Base-by-base conservation (phyloP, 1,140 invertebrate genomes). In the Stenopsyche tienmushanensis region DNA sequence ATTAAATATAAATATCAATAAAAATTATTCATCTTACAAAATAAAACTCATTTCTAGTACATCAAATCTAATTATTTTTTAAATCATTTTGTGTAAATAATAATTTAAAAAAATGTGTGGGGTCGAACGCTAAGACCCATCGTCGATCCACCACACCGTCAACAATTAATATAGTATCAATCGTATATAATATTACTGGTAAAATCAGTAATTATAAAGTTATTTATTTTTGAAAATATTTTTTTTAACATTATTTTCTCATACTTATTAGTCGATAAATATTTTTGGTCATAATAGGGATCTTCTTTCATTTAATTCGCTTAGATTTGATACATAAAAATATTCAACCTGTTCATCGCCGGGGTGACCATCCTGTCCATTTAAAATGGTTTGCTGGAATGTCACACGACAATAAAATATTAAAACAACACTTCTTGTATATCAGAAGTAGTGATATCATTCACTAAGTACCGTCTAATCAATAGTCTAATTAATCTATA, bases 221-320 rank as follows among this genome's bases (percentile, higher is more conserved):
- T 54, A 29, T 13, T 54, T 42, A 42, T 54, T 17, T 54, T 52
- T 52, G 25, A 54, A 54, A 54, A 34, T 34, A 54, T 54, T 54
- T 54, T 34, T 54, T 49, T 45, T 8, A 45, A 49, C 23, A 20
- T 17, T 20, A 20, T 5, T 54, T 29, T 17, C 39, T 54, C 10
- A n/a, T 15, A 8, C 25, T 52, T 44, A 44, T 10, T 52, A 54
- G 39, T 54, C 52, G 24, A 54, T 54, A 34, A 34, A 54, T 54
- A 54, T 54, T 52, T 45, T 54, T 54, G 52, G 52, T 54, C 52
- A 54, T 34, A 54, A 21, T 54, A 54, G 52, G 52, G 39, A 34
- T 54, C 20, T 29, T 54, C 29, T 54, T 24, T 54, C 25, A 13
- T 54, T n/a, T n/a, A n/a, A n/a, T n/a, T n/a, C n/a, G n/a, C n/a